These are phyloP conservation scores for Zenarchopterus dispar DNA, from an alignment of 2,797 vertebrate genomes.

Conservation along the genomic window DNA sequence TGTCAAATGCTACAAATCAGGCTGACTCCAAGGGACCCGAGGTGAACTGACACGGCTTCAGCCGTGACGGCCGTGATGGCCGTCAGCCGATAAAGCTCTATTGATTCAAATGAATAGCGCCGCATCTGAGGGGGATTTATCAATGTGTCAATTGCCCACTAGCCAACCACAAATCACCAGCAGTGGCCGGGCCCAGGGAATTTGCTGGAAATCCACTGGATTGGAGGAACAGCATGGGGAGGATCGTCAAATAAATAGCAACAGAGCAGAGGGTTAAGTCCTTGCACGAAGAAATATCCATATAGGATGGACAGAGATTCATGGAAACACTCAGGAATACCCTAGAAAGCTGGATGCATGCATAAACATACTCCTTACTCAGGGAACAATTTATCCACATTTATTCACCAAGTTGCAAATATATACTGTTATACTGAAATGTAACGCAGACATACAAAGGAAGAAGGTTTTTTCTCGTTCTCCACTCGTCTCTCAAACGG, in stretches of 20 bases:
- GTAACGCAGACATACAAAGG: conserved; percentile 3
- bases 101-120: conserved; percentile 92
- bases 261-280: conserved; percentile 67
- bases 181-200: conserved; percentile 69
- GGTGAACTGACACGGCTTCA: conserved; percentile 76
- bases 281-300: conserved; percentile 44
- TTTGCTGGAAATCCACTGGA: conserved; percentile 89
- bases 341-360: not conserved
- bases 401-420: conserved; percentile 6
- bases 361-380: not conserved
- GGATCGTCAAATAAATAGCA: conserved; percentile 87
- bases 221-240: conserved; percentile 84
- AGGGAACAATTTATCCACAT: not conserved
- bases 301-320: conserved; percentile 29
- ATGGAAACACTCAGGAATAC: conserved; percentile 6
- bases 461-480: not conserved
- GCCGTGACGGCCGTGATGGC: conserved; percentile 81
- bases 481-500: not conserved
- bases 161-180: conserved; percentile 70
- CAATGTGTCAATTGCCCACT: conserved; percentile 87
- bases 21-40: conserved; percentile 76
- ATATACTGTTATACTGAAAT: conserved; percentile 6
- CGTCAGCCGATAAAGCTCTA: conserved; percentile 88
- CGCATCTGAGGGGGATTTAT: conserved; percentile 93
- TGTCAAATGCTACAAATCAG: conserved; percentile 76